phyloP scores from a whole-genome alignment of 2,888 invertebrate species.

The Aricia artaxerxes region DNA sequence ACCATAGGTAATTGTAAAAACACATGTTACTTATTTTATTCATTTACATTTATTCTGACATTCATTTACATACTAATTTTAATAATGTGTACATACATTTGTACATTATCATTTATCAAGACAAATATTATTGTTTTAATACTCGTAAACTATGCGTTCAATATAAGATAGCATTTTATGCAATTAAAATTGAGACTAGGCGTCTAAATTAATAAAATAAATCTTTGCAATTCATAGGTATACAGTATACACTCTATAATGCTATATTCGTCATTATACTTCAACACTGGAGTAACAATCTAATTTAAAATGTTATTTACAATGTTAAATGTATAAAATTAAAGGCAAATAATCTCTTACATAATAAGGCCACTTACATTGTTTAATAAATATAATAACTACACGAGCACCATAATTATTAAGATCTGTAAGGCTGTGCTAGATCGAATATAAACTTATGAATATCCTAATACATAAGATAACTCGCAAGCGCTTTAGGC shows the following conservation, averaged over 20 bases:
- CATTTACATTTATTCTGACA: conserved; percentile 73
- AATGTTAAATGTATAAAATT: conserved; percentile 51
- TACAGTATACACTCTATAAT: conserved; percentile 44
- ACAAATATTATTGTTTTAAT: conserved; percentile 65
- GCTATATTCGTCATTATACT: conserved; percentile 37
- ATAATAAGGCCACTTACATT: conserved; percentile 63
- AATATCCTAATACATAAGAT: neutral
- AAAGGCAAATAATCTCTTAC: conserved; percentile 48
- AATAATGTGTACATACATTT: conserved; percentile 71
- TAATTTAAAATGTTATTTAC: conserved; percentile 66
- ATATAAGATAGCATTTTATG: conserved; percentile 69
- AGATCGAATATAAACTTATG: neutral
- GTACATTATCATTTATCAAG: conserved; percentile 63
- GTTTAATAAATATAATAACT: conserved; percentile 44
- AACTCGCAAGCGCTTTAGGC: neutral
- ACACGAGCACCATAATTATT: conserved; percentile 55
- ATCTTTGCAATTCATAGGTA: conserved; percentile 56
- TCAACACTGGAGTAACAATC: conserved; percentile 55
- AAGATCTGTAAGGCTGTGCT: conserved; percentile 31
- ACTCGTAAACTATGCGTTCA: conserved; percentile 54
- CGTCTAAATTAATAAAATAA: conserved; percentile 59
- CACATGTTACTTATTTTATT: conserved; percentile 45
- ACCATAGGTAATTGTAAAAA: conserved; percentile 26
- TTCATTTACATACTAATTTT: conserved; percentile 72
- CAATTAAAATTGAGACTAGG: conserved; percentile 68